A percentile compares a stretch with the other conserved stretches of the same genome.
Conservation (phyloP, 2,113 vertebrate species). For the Baryphthengus martii region DNA sequence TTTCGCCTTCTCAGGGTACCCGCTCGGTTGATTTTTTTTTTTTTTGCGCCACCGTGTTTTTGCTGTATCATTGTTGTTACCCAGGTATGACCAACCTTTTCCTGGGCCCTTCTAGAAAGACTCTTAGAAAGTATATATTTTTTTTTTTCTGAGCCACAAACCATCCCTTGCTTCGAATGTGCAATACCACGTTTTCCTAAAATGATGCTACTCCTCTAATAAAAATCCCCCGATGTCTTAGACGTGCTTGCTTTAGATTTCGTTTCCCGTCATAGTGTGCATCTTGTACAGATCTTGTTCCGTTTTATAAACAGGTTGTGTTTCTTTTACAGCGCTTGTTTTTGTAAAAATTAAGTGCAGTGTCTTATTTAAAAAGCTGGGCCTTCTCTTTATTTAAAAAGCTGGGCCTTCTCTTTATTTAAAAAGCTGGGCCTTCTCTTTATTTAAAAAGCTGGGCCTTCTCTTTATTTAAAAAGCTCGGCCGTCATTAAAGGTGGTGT, state of each 20-base stretch:
- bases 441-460: too few relatives aligned
- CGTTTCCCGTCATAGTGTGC: fast-evolving
- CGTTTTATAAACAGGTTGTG: neutral
- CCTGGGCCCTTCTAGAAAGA: neutral
- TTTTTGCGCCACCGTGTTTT: neutral
- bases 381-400: too few relatives aligned
- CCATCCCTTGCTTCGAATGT: neutral
- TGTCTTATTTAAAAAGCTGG: neutral
- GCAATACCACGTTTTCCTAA: neutral
- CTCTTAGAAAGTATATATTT: neutral
- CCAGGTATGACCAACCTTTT: neutral
- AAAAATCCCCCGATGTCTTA: neutral
- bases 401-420: too few relatives aligned
- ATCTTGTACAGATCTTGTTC: neutral
- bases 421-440: too few relatives aligned
- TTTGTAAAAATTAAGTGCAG: neutral
- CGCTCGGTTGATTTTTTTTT: neutral
- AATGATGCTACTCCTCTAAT: neutral
- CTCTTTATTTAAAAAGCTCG: neutral
- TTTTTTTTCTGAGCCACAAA: too few relatives aligned
- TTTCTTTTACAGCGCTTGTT: neutral
- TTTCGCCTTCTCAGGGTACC: neutral
- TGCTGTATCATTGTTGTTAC: slow-evolving; percentile 13
- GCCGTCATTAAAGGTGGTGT: neutral
- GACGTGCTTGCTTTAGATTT: neutral